Conservation (phyloP, 2,797 vertebrate species). For the Setipinna tenuifilis region DNA sequence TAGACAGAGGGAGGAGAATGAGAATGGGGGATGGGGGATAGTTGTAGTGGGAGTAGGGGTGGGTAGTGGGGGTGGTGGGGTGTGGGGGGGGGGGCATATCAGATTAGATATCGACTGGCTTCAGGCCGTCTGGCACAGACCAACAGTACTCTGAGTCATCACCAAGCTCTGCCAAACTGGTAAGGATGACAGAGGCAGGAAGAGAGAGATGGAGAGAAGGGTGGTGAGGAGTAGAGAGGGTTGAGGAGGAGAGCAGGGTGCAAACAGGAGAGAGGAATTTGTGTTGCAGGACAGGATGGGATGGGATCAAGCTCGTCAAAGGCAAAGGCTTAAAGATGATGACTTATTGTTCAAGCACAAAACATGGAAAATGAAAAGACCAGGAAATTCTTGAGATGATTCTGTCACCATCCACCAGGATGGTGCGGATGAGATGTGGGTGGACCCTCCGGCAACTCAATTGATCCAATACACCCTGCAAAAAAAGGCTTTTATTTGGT, state of each 20-base stretch:
- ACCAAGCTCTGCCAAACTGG: slow-evolving; percentile 46
- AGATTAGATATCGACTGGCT: slow-evolving; percentile 66
- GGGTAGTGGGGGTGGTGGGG: not conserved
- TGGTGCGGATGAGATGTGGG: too few relatives aligned
- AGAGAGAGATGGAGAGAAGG: slow-evolving; percentile 26
- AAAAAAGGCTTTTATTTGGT: too few relatives aligned
- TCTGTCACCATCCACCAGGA: too few relatives aligned
- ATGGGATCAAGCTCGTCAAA: not conserved
- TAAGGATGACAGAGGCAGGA: slow-evolving; percentile 40
- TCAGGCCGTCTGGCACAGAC: slow-evolving; percentile 51
- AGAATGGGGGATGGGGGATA: not conserved
- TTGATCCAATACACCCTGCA: too few relatives aligned
- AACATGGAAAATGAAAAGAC: too few relatives aligned
- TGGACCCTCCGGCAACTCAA: too few relatives aligned
- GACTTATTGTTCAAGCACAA: too few relatives aligned
- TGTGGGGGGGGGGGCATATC: slow-evolving; percentile 39
- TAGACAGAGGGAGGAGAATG: slow-evolving; percentile 26
- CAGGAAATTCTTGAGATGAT: too few relatives aligned
- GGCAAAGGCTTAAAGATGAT: too few relatives aligned
- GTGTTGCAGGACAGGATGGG: not conserved
- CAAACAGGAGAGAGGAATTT: not conserved
- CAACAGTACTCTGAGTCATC: slow-evolving; percentile 56
- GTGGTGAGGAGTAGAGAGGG: slow-evolving; percentile 27
- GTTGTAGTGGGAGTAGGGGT: not conserved
- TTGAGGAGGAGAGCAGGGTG: slow-evolving; percentile 20